A percentile compares a stretch with the other conserved stretches of the same genome.
Evolutionary conservation across 2,113 vertebrate species (phyloP).

Genomic region (Procavia capensis): DNA sequence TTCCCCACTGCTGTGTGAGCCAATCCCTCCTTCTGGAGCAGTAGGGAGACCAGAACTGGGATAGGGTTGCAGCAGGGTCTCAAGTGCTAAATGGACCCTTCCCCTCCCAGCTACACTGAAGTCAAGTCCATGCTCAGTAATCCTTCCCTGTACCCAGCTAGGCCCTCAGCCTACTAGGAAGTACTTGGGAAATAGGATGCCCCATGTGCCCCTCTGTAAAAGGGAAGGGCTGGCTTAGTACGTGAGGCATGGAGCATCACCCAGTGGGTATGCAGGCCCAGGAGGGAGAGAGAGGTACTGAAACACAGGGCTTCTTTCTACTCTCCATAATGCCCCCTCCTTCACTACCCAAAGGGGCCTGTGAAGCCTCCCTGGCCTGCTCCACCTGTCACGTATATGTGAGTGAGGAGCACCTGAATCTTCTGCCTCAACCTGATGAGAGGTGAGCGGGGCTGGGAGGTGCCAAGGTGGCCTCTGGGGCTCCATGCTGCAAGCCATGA

Average conservation of each 20-base stretch:
- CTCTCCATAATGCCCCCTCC: not conserved
- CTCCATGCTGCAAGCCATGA: not conserved
- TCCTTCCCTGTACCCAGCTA: not conserved
- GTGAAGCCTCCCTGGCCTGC: conserved; percentile 95
- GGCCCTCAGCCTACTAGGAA: not conserved
- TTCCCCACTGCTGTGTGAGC: not conserved
- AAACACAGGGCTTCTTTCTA: not conserved
- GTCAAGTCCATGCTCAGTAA: not conserved
- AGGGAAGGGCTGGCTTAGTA: not conserved
- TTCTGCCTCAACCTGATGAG: conserved; percentile 91
- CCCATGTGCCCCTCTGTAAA: not conserved
- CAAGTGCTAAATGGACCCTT: not conserved
- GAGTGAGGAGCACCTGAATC: conserved; percentile 85
- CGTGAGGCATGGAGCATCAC: not conserved
- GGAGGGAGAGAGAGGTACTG: not conserved
- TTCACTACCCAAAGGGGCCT: conserved; percentile 88
- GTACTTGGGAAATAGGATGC: not conserved
- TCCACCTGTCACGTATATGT: conserved; percentile 96
- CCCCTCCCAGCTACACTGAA: not conserved
- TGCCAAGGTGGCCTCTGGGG: not conserved
- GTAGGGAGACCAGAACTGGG: not conserved
- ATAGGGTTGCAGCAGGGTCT: not conserved
- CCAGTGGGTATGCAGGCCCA: rapidly evolving
- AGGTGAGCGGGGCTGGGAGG: conserved; percentile 83
- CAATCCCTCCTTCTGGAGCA: not conserved